A percentile compares a stretch with the other conserved stretches of the same genome.
These are phyloP conservation scores for Neodon shergylaensis DNA, from an alignment of 2,113 vertebrate species.

Conservation along the genomic window DNA sequence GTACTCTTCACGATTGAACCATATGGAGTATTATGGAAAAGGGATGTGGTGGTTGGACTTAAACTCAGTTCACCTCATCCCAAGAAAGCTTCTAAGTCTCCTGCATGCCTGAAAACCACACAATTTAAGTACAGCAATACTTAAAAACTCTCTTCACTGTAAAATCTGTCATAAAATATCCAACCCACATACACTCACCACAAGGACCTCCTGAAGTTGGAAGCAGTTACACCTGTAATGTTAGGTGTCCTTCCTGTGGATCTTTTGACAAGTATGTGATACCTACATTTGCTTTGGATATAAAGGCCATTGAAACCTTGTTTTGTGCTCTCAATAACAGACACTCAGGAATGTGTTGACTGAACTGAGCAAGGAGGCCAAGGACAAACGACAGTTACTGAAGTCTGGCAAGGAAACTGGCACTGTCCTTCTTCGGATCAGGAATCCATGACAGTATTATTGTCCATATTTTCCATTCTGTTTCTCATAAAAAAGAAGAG, in stretches of 20 bases:
- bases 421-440: not conserved
- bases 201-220: not conserved
- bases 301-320: not conserved
- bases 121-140: not conserved
- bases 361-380: not conserved
- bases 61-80: not conserved
- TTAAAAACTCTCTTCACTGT: not conserved
- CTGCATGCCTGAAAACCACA: not conserved
- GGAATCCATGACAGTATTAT: conserved; percentile 13
- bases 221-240: not conserved
- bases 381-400: not conserved
- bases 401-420: conserved; percentile 15
- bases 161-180: not conserved
- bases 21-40: conserved; percentile 23
- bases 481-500: conserved; percentile 12
- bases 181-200: not conserved
- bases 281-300: not conserved
- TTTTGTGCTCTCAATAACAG: not conserved
- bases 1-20: not conserved
- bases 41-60: not conserved
- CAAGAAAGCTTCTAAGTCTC: not conserved
- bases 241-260: not conserved
- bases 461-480: not conserved
- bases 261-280: not conserved
- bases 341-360: not conserved